These are phyloP conservation scores for Zeus faber DNA, from an alignment of 2,113 vertebrate species.

Conservation along the genomic window DNA sequence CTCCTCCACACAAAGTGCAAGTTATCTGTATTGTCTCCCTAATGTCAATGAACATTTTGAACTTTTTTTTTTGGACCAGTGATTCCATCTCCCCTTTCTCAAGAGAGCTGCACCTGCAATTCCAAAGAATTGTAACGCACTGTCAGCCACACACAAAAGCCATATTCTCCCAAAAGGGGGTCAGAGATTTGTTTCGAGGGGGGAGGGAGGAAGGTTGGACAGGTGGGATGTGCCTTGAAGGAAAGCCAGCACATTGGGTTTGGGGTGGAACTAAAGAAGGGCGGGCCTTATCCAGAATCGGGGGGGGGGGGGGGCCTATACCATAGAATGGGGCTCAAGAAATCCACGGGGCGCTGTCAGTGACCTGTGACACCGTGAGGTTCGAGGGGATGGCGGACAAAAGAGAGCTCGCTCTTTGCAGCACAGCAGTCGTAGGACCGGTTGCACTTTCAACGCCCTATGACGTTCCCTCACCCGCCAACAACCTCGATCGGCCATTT, in stretches of 20 bases:
- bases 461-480: too few relatives aligned
- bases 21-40: constrained; percentile 25
- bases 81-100: constrained; percentile 29
- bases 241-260: constrained; percentile 30
- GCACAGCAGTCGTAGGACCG: too few relatives aligned
- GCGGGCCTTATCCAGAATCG: constrained; percentile 46
- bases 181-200: constrained; percentile 44
- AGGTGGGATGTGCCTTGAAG: constrained; percentile 33
- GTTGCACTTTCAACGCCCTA: too few relatives aligned
- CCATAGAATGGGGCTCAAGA: too few relatives aligned
- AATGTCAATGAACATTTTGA: constrained; percentile 28
- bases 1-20: constrained; percentile 6
- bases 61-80: constrained; percentile 32
- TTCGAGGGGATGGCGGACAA: too few relatives aligned
- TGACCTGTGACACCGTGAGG: too few relatives aligned
- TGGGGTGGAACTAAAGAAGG: constrained; percentile 73
- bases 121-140: constrained; percentile 40
- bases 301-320: too few relatives aligned
- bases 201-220: constrained; percentile 23
- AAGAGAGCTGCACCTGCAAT: constrained; percentile 61
- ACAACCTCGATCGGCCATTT: too few relatives aligned
- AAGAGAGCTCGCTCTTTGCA: too few relatives aligned
- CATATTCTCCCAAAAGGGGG: constrained; percentile 16
- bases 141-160: constrained; percentile 61
- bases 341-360: too few relatives aligned